Percentiles rank a stretch among this genome's conserved stretches.
phyloP scores from a whole-genome alignment of 1,140 invertebrate species.

The Drosophila santomea region DNA sequence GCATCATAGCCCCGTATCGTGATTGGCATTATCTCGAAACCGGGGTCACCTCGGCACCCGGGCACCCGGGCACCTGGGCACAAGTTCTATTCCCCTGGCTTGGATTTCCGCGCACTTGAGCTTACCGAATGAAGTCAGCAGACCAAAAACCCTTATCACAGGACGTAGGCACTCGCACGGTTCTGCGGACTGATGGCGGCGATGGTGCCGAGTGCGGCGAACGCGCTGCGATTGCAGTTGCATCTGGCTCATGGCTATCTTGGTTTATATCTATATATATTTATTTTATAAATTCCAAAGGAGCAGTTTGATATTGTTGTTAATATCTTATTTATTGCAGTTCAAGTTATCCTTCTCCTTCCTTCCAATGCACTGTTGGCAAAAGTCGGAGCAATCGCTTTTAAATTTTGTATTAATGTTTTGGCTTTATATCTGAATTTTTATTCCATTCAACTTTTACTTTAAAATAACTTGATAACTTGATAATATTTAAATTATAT shows the following conservation, averaged over 20 bases:
- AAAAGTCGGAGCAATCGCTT: too few relatives aligned
- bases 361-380: too few relatives aligned
- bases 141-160: conserved; percentile 82
- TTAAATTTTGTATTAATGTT: too few relatives aligned
- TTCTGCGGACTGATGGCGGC: conserved; percentile 69
- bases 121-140: conserved; percentile 84
- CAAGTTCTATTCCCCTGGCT: conserved; percentile 48
- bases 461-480: not conserved
- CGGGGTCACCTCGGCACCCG: conserved; percentile 15
- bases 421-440: too few relatives aligned
- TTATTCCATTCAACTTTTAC: not conserved
- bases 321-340: not conserved
- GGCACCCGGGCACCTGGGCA: conserved; percentile 18
- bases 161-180: conserved; percentile 80
- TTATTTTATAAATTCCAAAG: too few relatives aligned
- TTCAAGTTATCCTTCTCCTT: too few relatives aligned
- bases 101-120: conserved; percentile 48
- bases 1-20: conserved; percentile 32
- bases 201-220: conserved; percentile 59
- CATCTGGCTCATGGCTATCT: conserved; percentile 56
- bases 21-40: conserved; percentile 44
- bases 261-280: too few relatives aligned
- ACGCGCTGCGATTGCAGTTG: conserved; percentile 60
- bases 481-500: not conserved
- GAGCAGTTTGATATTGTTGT: not conserved